These are phyloP conservation scores for Sceliomorpha sp. DNA, from an alignment of 2,888 invertebrate species.

Conservation along the genomic window DNA sequence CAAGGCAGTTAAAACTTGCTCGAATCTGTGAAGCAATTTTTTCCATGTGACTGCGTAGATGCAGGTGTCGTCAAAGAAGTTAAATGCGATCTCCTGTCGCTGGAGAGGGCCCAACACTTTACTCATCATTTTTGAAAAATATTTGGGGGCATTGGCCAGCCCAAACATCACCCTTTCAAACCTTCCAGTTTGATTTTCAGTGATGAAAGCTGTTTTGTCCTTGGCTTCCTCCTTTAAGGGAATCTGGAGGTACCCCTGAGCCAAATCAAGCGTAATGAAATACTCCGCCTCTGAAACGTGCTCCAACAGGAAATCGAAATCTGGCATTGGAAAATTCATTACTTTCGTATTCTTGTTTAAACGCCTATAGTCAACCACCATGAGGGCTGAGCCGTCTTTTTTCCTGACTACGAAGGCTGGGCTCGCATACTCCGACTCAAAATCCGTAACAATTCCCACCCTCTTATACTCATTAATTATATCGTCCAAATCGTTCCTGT, in stretches of 20 bases:
- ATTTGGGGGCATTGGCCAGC: conserved; percentile 22
- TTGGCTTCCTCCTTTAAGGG: conserved; percentile 20
- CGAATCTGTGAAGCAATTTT: conserved; percentile 5
- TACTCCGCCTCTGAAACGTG: conserved; percentile 7
- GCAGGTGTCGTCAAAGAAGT: conserved; percentile 19
- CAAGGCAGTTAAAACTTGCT: conserved; percentile 3
- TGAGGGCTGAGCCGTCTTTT: conserved; percentile 19
- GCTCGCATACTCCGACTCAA: conserved; percentile 17
- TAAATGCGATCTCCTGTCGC: background rate
- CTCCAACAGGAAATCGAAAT: conserved; percentile 5
- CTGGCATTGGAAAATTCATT: conserved; percentile 11
- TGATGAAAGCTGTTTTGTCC: conserved; percentile 33
- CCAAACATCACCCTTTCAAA: conserved; percentile 41
- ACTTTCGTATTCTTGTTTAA: conserved; percentile 3
- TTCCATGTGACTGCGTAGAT: conserved; percentile 15
- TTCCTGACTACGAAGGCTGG: conserved; percentile 22
- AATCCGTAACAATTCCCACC: conserved; percentile 22
- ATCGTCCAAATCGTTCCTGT: conserved; percentile 1
- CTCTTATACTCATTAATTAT: conserved; percentile 6
- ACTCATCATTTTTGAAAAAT: conserved; percentile 29
- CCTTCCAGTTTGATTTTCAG: conserved; percentile 17
- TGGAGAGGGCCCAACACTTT: conserved; percentile 9
- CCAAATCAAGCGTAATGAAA: conserved; percentile 29
- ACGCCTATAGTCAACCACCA: conserved; percentile 8
- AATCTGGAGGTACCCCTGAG: conserved; percentile 32